Evolutionary conservation across 30 jellyfish, hydroid and myxozoan genomes (phyloP).

Genomic region (Turritopsis rubra): DNA sequence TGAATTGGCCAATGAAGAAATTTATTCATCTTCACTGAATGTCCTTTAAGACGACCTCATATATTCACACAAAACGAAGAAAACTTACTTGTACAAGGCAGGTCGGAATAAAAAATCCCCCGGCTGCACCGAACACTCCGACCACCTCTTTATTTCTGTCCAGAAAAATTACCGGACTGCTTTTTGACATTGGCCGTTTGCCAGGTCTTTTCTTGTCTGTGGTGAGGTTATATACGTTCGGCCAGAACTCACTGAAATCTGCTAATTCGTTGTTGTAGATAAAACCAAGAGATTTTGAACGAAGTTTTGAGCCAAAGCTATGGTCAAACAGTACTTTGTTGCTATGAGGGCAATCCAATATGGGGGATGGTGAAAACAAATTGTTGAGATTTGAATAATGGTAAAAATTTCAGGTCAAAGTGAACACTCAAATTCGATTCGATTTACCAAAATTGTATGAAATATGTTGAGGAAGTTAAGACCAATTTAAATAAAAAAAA

Average conservation of each 20-base stretch:
- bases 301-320: conserved; percentile 92
- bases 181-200: conserved; percentile 92
- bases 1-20: too few species aligned
- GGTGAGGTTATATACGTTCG: conserved; percentile 76
- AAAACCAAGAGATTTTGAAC: conserved; percentile 81
- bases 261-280: conserved; percentile 97
- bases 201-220: conserved; percentile 84
- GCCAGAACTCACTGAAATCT: conserved; percentile 99
- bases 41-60: too few species aligned
- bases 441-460: too few species aligned
- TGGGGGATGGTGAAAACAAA: not conserved
- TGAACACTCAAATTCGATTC: too few species aligned
- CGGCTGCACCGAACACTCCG: conserved; percentile 99
- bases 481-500: too few species aligned
- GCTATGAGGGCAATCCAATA: too few species aligned
- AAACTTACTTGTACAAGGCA: conserved; percentile 82
- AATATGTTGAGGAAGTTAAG: too few species aligned
- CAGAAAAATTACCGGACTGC: conserved; percentile 71
- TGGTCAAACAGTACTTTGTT: not conserved
- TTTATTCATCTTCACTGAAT: too few species aligned
- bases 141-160: conserved; percentile 66
- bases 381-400: not conserved
- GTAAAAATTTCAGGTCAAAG: not conserved
- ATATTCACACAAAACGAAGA: too few species aligned
- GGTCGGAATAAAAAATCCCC: conserved; percentile 96